Conservation (phyloP, 2,113 vertebrate species). For the Taxidea taxus region DNA sequence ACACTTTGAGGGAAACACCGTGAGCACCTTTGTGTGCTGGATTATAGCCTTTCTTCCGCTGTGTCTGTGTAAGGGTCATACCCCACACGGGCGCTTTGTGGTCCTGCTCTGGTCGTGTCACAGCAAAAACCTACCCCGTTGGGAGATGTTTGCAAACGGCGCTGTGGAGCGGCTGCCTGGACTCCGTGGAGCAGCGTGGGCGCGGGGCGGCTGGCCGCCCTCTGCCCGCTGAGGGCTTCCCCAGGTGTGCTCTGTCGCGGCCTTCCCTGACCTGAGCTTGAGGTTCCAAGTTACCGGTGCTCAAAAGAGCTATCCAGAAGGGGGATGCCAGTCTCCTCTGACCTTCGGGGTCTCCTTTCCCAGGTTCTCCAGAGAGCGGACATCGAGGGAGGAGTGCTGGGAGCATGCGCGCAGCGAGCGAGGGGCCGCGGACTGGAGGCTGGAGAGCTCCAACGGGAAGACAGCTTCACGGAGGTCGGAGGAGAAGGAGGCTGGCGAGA, state of each 20-base stretch:
- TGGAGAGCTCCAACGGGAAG: slow-evolving; percentile 92
- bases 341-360: slow-evolving; percentile 43
- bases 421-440: slow-evolving; percentile 83
- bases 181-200: neutral
- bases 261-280: neutral
- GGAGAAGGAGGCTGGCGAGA: slow-evolving; percentile 93
- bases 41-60: neutral
- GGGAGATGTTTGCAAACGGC: neutral
- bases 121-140: neutral
- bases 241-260: neutral
- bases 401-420: slow-evolving; percentile 89
- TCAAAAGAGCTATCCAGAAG: neutral
- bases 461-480: slow-evolving; percentile 88
- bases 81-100: neutral
- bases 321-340: neutral
- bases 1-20: fast-evolving
- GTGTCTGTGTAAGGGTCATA: neutral
- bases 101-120: neutral
- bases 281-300: neutral
- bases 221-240: neutral
- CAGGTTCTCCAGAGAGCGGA: slow-evolving; percentile 93
- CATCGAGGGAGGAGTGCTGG: slow-evolving; percentile 89
- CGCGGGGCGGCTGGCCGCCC: neutral
- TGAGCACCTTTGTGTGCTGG: neutral
- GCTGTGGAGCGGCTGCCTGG: neutral